Base-by-base conservation (phyloP, 37 sponge, comb jelly and placozoan species). In the Cliona cf. orientalis region DNA sequence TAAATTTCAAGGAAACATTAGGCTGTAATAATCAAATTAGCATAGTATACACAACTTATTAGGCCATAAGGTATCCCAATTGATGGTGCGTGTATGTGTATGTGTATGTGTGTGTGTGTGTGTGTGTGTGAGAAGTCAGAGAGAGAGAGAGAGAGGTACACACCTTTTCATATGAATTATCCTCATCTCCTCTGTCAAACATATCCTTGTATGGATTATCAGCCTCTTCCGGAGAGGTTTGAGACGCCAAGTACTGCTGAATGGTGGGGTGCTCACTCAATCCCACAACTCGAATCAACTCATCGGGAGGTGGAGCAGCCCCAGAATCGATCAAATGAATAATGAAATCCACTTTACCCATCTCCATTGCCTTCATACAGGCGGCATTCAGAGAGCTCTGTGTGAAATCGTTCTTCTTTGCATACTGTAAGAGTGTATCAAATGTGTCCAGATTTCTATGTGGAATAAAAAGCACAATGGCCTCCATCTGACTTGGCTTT, bases 221-320 rank as follows among this genome's bases (percentile, higher is more conserved):
- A n/a, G n/a, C n/a, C n/a, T n/a, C n/a, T n/a, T n/a, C n/a, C n/a
- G n/a, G n/a, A n/a, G n/a, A n/a, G n/a, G n/a, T n/a, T n/a, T n/a
- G n/a, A n/a, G n/a, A n/a, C 17, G 17, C 17, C 23, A 80, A 42
- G 64, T 82, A 82, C 14, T 5, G 23, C 31, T 72, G 26, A 3
- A 82, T 58, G 35, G 34, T 3, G 1, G 72, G 82, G n/a, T 82
- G 26, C 0, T n/a, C 44, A 19, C 0, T 9, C 26, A 46, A 23
- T 33, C 49, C 69, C 3, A 26, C 31, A 17, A 49, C 2, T 1
- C 33, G 37, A 29, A 22, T 72, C 64, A 82, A 23, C 0, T 72
- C 49, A 0, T 82, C 53, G 22, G 43, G 49, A 39, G 42, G 34
- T 14, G 82, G 82, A 0, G 36, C 34, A 34, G 67, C 45, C 3